phyloP scores from a whole-genome alignment of 2,888 invertebrate species.

The Epistrophe eligans region DNA sequence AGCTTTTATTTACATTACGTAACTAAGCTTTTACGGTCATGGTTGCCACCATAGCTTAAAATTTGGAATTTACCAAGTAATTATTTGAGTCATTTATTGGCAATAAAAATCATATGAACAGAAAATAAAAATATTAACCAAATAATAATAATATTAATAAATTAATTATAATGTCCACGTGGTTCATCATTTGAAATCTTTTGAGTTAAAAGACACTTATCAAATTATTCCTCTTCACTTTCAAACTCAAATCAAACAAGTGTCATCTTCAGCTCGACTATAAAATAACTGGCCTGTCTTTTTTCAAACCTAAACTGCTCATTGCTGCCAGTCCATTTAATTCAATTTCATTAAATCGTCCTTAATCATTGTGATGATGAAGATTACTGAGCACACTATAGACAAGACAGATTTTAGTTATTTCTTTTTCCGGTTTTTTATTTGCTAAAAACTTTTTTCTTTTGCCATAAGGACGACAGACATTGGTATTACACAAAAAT shows the following conservation, averaged over 20 bases:
- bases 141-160: too few species aligned
- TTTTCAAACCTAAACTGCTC: constrained; percentile 35
- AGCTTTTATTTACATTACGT: too few species aligned
- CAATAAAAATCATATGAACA: too few species aligned
- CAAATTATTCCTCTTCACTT: neutral
- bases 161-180: too few species aligned
- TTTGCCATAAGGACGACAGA: constrained; percentile 30
- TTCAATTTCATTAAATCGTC: constrained; percentile 73
- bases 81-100: too few species aligned
- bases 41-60: too few species aligned
- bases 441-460: constrained; percentile 22
- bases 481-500: constrained; percentile 35
- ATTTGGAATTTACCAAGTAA: too few species aligned
- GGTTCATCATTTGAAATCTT: too few species aligned
- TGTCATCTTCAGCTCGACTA: constrained; percentile 11
- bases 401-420: constrained; percentile 34
- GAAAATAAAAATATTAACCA: too few species aligned
- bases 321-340: constrained; percentile 65
- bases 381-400: neutral
- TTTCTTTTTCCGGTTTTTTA: neutral
- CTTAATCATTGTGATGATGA: constrained; percentile 59
- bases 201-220: neutral
- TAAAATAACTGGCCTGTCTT: neutral
- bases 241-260: neutral
- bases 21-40: too few species aligned